Evolutionary conservation across 64 coral and sea anemone species (phyloP).

Genomic region (Porites lutea): DNA sequence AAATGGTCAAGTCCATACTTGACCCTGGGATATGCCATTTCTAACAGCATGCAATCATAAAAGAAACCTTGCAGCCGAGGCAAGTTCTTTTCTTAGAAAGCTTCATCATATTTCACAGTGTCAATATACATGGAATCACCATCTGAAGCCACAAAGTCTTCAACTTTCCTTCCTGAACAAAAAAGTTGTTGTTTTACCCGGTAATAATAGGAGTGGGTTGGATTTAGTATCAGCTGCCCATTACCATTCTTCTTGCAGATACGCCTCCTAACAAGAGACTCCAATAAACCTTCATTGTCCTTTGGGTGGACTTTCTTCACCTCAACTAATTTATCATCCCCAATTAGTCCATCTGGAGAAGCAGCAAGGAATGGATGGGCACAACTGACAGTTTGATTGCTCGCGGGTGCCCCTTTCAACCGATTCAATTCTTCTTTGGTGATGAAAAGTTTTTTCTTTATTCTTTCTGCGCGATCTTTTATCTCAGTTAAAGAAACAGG

Average conservation of each 20-base stretch:
- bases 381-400: constrained; percentile 60
- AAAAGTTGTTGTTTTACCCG: constrained; percentile 40
- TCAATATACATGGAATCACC: constrained; percentile 43
- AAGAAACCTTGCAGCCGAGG: constrained; percentile 60
- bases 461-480: constrained; percentile 40
- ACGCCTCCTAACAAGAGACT: constrained; percentile 46
- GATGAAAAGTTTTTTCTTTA: constrained; percentile 69
- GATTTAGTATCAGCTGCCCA: constrained; percentile 35
- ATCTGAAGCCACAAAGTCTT: constrained; percentile 33
- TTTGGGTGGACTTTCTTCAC: constrained; percentile 59
- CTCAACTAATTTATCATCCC: constrained; percentile 50
- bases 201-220: constrained; percentile 44
- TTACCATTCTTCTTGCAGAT: constrained; percentile 52
- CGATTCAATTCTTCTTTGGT: constrained; percentile 47
- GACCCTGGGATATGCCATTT: constrained; percentile 73
- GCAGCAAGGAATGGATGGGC: constrained; percentile 55
- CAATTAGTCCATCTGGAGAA: constrained; percentile 55
- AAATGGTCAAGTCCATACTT: constrained; percentile 64
- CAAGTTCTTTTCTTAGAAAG: constrained; percentile 47
- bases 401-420: constrained; percentile 39
- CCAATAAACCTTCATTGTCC: constrained; percentile 59
- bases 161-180: constrained; percentile 31
- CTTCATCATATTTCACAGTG: constrained; percentile 48
- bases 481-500: constrained; percentile 63
- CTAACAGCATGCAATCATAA: constrained; percentile 39